Percentiles rank a stretch among this genome's conserved stretches.
These are phyloP conservation scores for Beris morrisii DNA, from an alignment of 2,888 invertebrate genomes.

Conservation along the genomic window DNA sequence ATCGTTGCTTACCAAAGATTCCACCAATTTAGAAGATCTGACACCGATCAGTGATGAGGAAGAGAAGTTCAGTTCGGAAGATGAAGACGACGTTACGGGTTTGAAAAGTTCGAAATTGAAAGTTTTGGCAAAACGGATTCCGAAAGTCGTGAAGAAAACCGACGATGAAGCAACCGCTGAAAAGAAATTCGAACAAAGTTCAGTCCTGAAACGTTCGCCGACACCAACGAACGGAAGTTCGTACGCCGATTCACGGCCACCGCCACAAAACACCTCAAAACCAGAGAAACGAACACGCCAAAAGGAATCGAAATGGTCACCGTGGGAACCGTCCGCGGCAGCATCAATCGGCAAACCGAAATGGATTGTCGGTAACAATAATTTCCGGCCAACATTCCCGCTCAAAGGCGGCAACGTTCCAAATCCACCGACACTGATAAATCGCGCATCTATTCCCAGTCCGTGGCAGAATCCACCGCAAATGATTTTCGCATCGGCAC, in stretches of 20 bases:
- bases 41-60: constrained; percentile 48
- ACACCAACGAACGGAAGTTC: constrained; percentile 29
- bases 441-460: constrained; percentile 36
- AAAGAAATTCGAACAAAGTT: constrained; percentile 35
- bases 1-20: constrained; percentile 54
- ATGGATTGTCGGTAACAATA: constrained; percentile 10
- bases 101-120: constrained; percentile 40
- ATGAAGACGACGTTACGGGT: constrained; percentile 52
- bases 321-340: constrained; percentile 27
- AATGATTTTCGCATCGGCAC: constrained; percentile 35
- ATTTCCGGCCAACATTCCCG: constrained; percentile 4
- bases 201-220: constrained; percentile 32
- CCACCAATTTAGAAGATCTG: constrained; percentile 24
- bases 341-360: constrained; percentile 5
- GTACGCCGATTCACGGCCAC: constrained; percentile 4
- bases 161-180: constrained; percentile 18
- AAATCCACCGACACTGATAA: constrained; percentile 35
- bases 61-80: constrained; percentile 41
- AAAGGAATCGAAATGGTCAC: constrained; percentile 38
- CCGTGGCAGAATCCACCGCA: constrained; percentile 42
- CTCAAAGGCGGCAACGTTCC: constrained; percentile 33
- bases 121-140: constrained; percentile 53
- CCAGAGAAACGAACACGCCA: constrained; percentile 30
- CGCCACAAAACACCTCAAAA: not conserved
- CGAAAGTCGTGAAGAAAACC: constrained; percentile 48